Evolutionary conservation across 2,113 vertebrate genomes (phyloP), one percentile per base, ranked within the genome.

Genomic region (Acrocephalus arundinaceus): DNA sequence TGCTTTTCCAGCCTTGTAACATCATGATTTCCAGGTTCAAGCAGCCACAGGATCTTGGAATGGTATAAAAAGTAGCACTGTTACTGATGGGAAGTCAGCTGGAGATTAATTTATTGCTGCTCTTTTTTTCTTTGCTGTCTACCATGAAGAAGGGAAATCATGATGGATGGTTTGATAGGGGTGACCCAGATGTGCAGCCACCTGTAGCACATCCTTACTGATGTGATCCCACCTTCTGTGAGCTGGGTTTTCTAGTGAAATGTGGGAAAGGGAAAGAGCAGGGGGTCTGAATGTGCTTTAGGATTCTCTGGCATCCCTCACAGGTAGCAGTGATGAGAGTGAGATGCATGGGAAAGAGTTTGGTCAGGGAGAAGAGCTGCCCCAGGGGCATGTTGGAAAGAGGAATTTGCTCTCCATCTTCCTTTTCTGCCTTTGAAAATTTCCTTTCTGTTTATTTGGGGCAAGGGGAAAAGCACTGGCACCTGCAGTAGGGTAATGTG

Each of bases 401-500:
- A 8, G 20, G 7, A 15, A 23, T 52, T 75, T 68, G 19, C 24
- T 68, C 27, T 57, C 18, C 19, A 2, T 83, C 76, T 87, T 61
- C 23, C 13, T 71, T 45, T 57, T 68, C 27, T 25, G 15, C 67
- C 39, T 79, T 48, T 46, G 39, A 67, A 72, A 58, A 45, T 66
- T 41, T 70, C 27, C 15, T 61, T 7, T 82, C 19, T 76, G 0
- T 67, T 63, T 57, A 9, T 52, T 70, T 85, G 52, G 52, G 35
- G 10, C 5, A 5, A 1, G 13, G 6, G 11, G 16, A 3, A 5
- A 43, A 23, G 25, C 3, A 5, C 27, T 63, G 54, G 33, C 0
- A 1, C 20, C 31, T 63, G 3, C 43, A 46, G 15, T 24, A 23
- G 43, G 23, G 17, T 52, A 7, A 13, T 6, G 25, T 43, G 76